These are phyloP conservation scores for Crotalus viridis DNA, from an alignment of 2,113 vertebrate genomes.

Conservation along the genomic window DNA sequence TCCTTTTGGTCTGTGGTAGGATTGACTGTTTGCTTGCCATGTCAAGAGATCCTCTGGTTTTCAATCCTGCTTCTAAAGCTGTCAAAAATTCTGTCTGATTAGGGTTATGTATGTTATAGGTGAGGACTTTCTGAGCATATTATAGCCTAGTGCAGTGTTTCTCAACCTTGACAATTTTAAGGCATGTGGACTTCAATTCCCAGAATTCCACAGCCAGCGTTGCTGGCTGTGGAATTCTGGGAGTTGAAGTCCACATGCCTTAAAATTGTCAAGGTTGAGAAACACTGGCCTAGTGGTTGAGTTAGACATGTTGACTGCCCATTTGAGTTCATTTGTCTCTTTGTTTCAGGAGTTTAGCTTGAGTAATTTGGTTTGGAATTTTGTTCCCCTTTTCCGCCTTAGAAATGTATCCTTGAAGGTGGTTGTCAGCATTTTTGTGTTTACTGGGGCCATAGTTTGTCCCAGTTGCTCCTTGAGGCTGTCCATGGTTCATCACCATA, in stretches of 20 bases:
- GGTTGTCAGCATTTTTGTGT: background rate
- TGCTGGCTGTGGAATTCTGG: too few species aligned
- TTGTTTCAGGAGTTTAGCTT: background rate
- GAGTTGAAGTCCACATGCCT: too few species aligned
- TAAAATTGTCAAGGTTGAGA: too few species aligned
- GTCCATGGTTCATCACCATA: background rate
- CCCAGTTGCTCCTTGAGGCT: background rate
- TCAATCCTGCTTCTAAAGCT: background rate
- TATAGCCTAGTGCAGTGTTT: background rate
- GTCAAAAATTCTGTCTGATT: background rate
- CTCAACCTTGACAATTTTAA: too few species aligned
- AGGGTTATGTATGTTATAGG: background rate
- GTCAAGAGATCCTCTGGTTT: background rate
- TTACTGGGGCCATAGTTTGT: background rate
- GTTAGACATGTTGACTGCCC: background rate
- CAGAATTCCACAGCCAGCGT: too few species aligned
- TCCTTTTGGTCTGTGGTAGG: background rate
- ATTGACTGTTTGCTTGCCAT: background rate
- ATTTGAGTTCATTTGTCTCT: background rate
- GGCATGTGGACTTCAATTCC: too few species aligned
- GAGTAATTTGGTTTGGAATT: background rate
- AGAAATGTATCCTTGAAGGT: background rate
- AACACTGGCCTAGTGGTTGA: background rate
- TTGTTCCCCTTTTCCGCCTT: background rate
- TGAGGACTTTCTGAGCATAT: background rate